phyloP scores from a whole-genome alignment of 92 coral and sea anemone genomes.

The Porites rus region DNA sequence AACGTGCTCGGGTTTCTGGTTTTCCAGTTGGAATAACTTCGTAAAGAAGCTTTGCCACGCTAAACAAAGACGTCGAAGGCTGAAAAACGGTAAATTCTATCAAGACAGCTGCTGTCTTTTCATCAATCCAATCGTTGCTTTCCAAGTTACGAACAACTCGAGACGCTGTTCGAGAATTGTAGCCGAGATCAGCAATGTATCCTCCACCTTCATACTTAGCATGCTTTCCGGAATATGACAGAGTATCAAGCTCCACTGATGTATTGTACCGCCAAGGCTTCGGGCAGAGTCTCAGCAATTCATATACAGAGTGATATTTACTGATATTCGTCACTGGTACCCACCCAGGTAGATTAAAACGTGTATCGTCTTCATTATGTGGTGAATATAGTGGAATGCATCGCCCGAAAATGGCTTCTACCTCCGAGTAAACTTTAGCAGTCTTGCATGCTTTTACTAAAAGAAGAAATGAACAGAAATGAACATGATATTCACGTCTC shows the following conservation, averaged over 20 bases:
- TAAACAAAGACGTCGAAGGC: slow-evolving; percentile 82
- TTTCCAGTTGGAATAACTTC: slow-evolving; percentile 80
- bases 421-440: slow-evolving; percentile 16
- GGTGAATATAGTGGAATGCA: slow-evolving; percentile 77
- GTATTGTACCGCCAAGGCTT: slow-evolving; percentile 90
- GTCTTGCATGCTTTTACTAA: slow-evolving; percentile 69
- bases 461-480: neutral
- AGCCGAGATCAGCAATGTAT: slow-evolving; percentile 90
- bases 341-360: slow-evolving; percentile 83
- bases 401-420: slow-evolving; percentile 36
- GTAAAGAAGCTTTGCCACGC: slow-evolving; percentile 77
- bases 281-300: slow-evolving; percentile 74
- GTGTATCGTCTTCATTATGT: slow-evolving; percentile 65
- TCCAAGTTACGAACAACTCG: slow-evolving; percentile 75
- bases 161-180: slow-evolving; percentile 82
- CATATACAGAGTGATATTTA: slow-evolving; percentile 57
- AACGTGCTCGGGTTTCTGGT: slow-evolving; percentile 47
- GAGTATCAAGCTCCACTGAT: slow-evolving; percentile 65
- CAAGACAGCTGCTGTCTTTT: slow-evolving; percentile 73
- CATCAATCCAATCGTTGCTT: slow-evolving; percentile 83
- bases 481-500: neutral
- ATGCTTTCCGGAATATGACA: slow-evolving; percentile 61
- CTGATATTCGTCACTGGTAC: slow-evolving; percentile 76
- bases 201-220: slow-evolving; percentile 88
- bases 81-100: slow-evolving; percentile 93